Base-by-base conservation (phyloP, 1,140 invertebrate species). In the Diabrotica undecimpunctata region DNA sequence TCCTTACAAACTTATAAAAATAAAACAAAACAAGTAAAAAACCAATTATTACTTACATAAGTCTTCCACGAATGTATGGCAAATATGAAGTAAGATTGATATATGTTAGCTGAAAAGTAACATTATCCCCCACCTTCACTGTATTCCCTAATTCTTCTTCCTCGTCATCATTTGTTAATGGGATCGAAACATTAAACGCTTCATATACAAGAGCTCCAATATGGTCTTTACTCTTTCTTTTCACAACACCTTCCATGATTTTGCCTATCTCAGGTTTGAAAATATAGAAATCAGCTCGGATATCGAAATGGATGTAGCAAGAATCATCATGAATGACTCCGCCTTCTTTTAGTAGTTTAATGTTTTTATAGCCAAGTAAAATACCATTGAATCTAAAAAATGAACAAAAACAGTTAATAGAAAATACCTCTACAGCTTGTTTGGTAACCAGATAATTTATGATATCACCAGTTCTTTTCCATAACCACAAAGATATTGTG, bases 211-310 rank as follows among this genome's bases (percentile, higher is more conserved):
- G 77, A 58, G 87, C 81, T 37, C 84, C 83, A 56, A 89, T 77
- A 78, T 88, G 84, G 71, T 85, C 85, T 6, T 78, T 70, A 57
- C 80, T 82, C 70, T 83, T 86, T 74, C 86, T 88, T 69, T 84
- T 87, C 11, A 87, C 84, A 69, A 85, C 71, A 36, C 87, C 88
- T 75, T 72, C 78, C 64, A 84, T 68, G 46, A 69, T 79, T 37
- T 79, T 79, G 0, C 82, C 84, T 35, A 81, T 67, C 65, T 73
- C 66, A 53, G 86, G 86, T 62, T 77, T 78, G 74, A 89, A 89
- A 64, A 88, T 76, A 76, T 85, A 88, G 77, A 87, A 87, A 69
- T 87, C 85, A 41, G 83, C 85, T 79, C 85, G 80, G 11, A 88
- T 80, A 77, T 88, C 82, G 52, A 86, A 74, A 69, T 87, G 83